phyloP scores from a whole-genome alignment of 2,888 invertebrate species.

The Calliphora vomitoria region DNA sequence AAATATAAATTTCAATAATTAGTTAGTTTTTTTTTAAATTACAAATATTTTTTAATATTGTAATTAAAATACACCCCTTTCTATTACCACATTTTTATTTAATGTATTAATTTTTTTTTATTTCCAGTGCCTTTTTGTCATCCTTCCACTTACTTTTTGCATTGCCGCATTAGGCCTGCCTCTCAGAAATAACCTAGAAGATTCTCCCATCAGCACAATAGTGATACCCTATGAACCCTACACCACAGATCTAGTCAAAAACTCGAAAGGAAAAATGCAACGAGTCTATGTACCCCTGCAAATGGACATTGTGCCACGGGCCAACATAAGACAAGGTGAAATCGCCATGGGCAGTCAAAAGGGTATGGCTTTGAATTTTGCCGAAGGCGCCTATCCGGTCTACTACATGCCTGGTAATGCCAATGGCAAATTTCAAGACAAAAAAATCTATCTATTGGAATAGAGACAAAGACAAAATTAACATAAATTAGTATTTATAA shows the following conservation, averaged over 20 bases:
- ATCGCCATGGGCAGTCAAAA: conserved; percentile 71
- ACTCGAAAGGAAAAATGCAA: conserved; percentile 60
- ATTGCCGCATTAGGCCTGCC: conserved; percentile 26
- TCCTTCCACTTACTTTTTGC: neutral
- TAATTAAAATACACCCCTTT: no score
- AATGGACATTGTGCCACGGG: conserved; percentile 71
- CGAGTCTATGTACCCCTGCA: conserved; percentile 73
- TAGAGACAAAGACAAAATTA: conserved; percentile 8
- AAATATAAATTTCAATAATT: no score
- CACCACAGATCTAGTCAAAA: conserved; percentile 59
- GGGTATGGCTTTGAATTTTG: conserved; percentile 75
- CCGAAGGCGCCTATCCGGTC: conserved; percentile 79
- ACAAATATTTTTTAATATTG: no score
- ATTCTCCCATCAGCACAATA: conserved; percentile 76
- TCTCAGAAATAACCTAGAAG: conserved; percentile 32
- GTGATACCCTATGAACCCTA: conserved; percentile 77
- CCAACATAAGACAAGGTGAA: conserved; percentile 68
- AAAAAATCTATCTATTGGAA: conserved; percentile 76
- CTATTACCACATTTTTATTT: no score
- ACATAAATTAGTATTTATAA: conserved; percentile 36
- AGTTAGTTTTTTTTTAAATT: no score
- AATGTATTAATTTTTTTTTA: neutral
- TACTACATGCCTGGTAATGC: conserved; percentile 78
- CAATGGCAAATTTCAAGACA: conserved; percentile 79
- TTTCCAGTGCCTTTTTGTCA: conserved; percentile 21